Conservation (phyloP, 2,113 vertebrate genomes). For the Chaetops frenatus region DNA sequence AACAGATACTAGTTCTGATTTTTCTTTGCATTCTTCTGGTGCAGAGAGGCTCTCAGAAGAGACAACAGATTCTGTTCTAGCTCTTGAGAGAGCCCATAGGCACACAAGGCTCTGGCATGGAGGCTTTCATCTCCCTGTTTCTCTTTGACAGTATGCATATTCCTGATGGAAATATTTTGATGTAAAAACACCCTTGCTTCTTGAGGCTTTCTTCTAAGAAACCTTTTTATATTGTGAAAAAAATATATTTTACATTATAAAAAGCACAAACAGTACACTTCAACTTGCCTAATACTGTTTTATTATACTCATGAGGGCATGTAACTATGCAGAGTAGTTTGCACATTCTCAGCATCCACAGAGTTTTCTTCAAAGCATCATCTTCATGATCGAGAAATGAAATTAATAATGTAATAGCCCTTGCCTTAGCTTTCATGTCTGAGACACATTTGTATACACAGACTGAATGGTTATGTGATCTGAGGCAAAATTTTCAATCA, state of each 20-base stretch:
- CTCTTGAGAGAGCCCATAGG: not conserved
- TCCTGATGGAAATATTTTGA: not conserved
- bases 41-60: not conserved
- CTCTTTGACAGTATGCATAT: not conserved
- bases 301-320: not conserved
- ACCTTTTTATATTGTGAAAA: not conserved
- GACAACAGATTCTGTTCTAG: not conserved
- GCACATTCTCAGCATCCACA: not conserved
- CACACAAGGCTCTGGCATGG: not conserved
- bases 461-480: not conserved
- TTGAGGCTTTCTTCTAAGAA: not conserved
- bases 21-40: not conserved
- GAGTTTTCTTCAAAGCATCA: not conserved
- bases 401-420: not conserved
- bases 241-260: not conserved
- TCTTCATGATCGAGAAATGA: not conserved
- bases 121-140: not conserved
- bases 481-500: not conserved
- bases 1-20: not conserved
- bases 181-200: not conserved
- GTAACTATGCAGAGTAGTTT: not conserved
- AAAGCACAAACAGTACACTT: not conserved
- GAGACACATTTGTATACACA: not conserved
- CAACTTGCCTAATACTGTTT: not conserved
- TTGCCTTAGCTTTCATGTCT: not conserved